A percentile compares a stretch with the other conserved stretches of the same genome.
Conservation (phyloP, 2,888 invertebrate species). For the Epirrhoe alternata region DNA sequence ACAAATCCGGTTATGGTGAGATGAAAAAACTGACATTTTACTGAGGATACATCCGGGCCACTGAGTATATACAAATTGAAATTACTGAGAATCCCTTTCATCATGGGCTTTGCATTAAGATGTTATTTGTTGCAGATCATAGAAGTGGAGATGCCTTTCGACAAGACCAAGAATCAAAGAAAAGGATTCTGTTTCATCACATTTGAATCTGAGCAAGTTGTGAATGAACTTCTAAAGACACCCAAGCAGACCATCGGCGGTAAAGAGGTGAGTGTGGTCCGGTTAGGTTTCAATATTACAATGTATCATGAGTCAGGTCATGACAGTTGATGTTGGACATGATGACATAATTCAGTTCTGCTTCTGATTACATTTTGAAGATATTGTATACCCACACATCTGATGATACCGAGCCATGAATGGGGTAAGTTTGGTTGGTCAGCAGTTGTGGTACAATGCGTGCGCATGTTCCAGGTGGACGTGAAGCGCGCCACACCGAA, state of each 20-base stretch:
- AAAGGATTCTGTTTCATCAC: constrained; percentile 99
- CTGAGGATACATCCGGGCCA: constrained; percentile 81
- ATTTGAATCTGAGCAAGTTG: constrained; percentile 97
- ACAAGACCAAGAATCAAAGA: constrained; percentile 98
- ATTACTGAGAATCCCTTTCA: not conserved
- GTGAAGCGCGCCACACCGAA: constrained; percentile 98
- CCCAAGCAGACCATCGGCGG: constrained; percentile 97
- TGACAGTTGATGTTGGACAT: constrained; percentile 6
- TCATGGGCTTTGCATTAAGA: not conserved
- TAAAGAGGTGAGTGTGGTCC: constrained; percentile 89
- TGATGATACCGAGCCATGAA: constrained; percentile 2
- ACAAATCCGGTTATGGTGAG: constrained; percentile 82
- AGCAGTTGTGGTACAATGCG: constrained; percentile 1
- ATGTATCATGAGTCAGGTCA: too few relatives aligned
- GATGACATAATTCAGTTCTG: constrained; percentile 45
- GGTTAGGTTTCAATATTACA: not conserved
- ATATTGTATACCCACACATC: constrained; percentile 32
- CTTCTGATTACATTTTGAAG: constrained; percentile 43
- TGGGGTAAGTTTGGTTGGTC: not conserved
- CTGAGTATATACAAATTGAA: constrained; percentile 55
- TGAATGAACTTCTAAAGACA: constrained; percentile 95
- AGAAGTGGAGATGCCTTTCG: constrained; percentile 98
- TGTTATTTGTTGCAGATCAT: constrained; percentile 88
- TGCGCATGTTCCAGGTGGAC: constrained; percentile 87
- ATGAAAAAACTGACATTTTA: constrained; percentile 64